Evolutionary conservation across 2,888 invertebrate genomes (phyloP), one percentile per base, ranked within the genome.

Genomic region (Sminthurides aquaticus): DNA sequence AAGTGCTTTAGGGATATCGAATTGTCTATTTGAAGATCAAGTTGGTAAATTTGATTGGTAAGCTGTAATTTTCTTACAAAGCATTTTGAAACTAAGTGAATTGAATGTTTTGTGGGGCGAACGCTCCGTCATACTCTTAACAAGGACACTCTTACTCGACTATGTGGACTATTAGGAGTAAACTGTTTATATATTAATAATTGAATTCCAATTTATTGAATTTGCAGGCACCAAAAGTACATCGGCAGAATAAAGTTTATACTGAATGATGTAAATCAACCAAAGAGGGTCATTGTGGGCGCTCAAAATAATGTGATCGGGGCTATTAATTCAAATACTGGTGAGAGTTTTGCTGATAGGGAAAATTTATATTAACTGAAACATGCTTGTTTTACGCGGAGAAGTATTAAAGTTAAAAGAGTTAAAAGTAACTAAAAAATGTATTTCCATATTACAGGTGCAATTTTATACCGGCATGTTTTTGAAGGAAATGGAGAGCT

Each of bases 261-360:
- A 5, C 84, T 85, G 76, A 87, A 91, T 75, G 90, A 91, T 76
- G 84, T 87, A 25, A 84, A 85, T 25, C 85, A 71, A 57, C 69
- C 86, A 56, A 88, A 87, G 76, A 86, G 87, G 76, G 82, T 91
- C 64, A 85, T 91, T 76, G 86, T 92, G 27, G 89, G 87, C 27
- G 91, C 92, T 0, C 87, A 90, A 75, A 88, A 91, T 78, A 92
- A 93, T 83, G 90, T 92, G 71, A 79, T 94, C 67, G 91, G 92
- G 68, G 88, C 90, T 64, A 78, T 94, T 61, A 87, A 88, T 78
- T 82, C 88, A 67, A 89, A 89, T 79, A 87, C 87, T 75, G 90
- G 90, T 82, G 78, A 80, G n/a, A 22, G 15, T 57, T 29, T 18
- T 26, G 8, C 2, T 28, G 11, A n/a, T n/a, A n/a, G n/a, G n/a